phyloP scores from a whole-genome alignment of 2,888 invertebrate genomes.

The Bembecia ichneumoniformis region DNA sequence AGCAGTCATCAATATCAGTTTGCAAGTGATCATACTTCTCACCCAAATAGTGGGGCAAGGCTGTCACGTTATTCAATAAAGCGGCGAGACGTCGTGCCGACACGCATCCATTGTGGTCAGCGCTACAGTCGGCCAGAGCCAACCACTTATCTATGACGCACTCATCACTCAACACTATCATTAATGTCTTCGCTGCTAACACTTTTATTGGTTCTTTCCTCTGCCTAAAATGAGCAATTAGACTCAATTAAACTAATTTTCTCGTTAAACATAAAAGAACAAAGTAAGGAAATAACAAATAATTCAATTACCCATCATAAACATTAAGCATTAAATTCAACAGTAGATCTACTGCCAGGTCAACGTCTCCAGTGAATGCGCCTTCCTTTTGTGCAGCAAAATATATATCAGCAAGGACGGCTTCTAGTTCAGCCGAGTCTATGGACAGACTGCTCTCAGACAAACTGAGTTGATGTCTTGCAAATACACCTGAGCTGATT shows the following conservation, averaged over 20 bases:
- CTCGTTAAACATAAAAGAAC: no score
- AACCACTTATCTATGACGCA: slow-evolving; percentile 75
- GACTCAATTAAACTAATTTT: no score
- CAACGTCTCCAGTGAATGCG: slow-evolving; percentile 73
- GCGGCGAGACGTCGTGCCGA: slow-evolving; percentile 75
- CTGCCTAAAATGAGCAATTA: slow-evolving; percentile 51
- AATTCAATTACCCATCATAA: slow-evolving; percentile 72
- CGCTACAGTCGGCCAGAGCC: slow-evolving; percentile 79
- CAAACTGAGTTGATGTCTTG: slow-evolving; percentile 77
- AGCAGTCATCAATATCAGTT: slow-evolving; percentile 80
- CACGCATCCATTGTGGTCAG: slow-evolving; percentile 83
- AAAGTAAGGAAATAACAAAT: no score
- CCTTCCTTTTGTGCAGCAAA: slow-evolving; percentile 80
- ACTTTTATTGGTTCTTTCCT: slow-evolving; percentile 76
- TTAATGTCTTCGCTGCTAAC: slow-evolving; percentile 76
- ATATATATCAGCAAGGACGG: slow-evolving; percentile 80
- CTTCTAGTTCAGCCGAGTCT: slow-evolving; percentile 78
- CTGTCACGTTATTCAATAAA: slow-evolving; percentile 75
- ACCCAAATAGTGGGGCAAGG: slow-evolving; percentile 73
- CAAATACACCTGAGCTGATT: slow-evolving; percentile 79
- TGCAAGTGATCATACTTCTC: slow-evolving; percentile 74
- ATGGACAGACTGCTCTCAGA: slow-evolving; percentile 78
- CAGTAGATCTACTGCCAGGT: slow-evolving; percentile 75
- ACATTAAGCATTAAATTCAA: slow-evolving; percentile 77
- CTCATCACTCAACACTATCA: slow-evolving; percentile 78